Base-by-base conservation (phyloP, 2,888 invertebrate genomes). In the Marronus borbonicus region DNA sequence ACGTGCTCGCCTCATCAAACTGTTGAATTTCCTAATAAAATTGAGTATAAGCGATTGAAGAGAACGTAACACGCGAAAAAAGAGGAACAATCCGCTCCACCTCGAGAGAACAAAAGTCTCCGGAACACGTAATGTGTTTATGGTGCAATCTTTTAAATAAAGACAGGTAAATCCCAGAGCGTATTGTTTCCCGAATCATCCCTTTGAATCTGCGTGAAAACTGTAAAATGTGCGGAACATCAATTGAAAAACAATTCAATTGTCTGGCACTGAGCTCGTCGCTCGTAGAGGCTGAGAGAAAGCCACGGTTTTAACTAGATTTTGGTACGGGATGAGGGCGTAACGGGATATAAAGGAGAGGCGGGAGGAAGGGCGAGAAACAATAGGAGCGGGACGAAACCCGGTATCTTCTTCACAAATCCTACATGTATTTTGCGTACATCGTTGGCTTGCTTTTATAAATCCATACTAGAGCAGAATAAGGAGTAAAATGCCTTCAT, bases 141-240 rank as follows among this genome's bases (percentile, higher is more conserved):
- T 82, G 80, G 80, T 79, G 80, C 76, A 79, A 81, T 82, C 81
- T 81, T 82, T 83, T 82, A 81, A 82, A 83, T 83, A 81, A 82
- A 81, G 82, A 80, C 80, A 83, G 81, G 81, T 82, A 83, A 83
- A 83, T 82, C 82, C 81, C 77, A 14, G 80, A 77, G 82, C 81
- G 80, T 80, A 81, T 82, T 82, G 81, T 81, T 81, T 81, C 50
- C 72, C 77, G 70, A 80, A 81, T 81, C 80, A 81, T 80, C 81
- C 82, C 80, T 80, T 80, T 76, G 79, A 81, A 81, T 80, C 81
- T 80, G 81, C 81, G 80, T 79, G 79, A 81, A 70, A 82, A 80
- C 81, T 81, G 81, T 81, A 81, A 81, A 81, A 81, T 81, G 80
- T 80, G 80, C 78, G 78, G 81, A 81, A 79, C 82, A 81, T 82